Conservation (phyloP, 2,113 vertebrate species). For the Corythornis madagascariensis region DNA sequence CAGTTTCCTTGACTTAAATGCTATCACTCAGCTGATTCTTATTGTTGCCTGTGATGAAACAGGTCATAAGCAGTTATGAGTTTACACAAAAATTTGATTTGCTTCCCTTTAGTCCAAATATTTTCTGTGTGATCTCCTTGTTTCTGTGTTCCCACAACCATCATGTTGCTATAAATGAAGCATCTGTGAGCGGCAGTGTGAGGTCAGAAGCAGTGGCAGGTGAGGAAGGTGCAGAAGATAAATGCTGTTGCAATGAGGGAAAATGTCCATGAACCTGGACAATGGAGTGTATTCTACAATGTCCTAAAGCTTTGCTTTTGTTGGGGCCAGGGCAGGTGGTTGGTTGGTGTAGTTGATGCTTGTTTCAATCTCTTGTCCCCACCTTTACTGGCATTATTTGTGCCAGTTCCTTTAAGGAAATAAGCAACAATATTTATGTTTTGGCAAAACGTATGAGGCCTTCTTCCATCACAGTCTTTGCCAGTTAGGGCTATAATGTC, state of each 20-base stretch:
- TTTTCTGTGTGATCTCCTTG: neutral
- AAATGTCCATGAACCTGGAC: neutral
- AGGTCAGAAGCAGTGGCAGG: neutral
- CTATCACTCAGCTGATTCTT: rapidly evolving
- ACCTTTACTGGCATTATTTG: neutral
- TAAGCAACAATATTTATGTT: neutral
- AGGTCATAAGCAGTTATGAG: neutral
- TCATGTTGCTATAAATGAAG: neutral
- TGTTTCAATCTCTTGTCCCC: neutral
- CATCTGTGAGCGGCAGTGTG: neutral
- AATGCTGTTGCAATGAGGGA: neutral
- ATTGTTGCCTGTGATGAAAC: neutral
- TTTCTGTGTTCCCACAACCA: neutral
- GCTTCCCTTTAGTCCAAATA: neutral
- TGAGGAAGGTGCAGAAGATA: neutral
- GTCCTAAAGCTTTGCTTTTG: neutral
- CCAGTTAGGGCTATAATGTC: neutral
- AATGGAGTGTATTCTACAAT: neutral
- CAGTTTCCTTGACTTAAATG: neutral
- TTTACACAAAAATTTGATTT: neutral
- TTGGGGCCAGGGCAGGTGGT: neutral
- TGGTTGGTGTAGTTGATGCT: neutral
- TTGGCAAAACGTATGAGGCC: rapidly evolving
- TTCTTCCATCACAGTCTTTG: neutral
- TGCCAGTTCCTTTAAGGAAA: neutral